phyloP scores from a whole-genome alignment of 2,113 vertebrate species.

The Mesembrinibis cayennensis region DNA sequence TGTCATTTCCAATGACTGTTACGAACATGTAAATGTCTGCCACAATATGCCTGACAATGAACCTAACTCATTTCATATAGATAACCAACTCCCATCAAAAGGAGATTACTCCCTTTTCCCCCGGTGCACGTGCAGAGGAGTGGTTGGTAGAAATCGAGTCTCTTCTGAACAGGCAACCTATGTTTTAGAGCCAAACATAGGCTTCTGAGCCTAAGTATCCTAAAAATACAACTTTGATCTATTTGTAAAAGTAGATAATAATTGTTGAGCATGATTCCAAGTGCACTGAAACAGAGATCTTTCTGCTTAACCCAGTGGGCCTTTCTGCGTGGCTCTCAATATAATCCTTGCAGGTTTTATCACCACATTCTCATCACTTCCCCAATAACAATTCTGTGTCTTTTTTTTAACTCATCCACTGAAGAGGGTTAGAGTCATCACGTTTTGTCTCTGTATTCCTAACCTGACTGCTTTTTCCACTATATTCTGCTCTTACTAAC shows the following conservation, averaged over 20 bases:
- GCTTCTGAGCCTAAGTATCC: not conserved
- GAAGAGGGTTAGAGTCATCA: not conserved
- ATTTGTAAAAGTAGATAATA: not conserved
- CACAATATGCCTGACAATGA: not conserved
- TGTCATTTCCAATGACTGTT: not conserved
- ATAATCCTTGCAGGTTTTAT: not conserved
- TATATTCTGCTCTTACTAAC: not conserved
- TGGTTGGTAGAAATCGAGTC: not conserved
- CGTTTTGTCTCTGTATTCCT: not conserved
- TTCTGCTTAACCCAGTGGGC: not conserved
- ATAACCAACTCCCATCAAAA: not conserved
- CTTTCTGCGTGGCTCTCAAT: not conserved
- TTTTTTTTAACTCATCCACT: not conserved
- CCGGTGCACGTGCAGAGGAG: accelerated
- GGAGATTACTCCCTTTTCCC: not conserved
- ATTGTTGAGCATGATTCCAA: not conserved
- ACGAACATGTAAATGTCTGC: not conserved
- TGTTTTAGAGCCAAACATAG: not conserved
- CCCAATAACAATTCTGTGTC: not conserved
- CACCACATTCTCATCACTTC: not conserved
- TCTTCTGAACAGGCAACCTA: not conserved
- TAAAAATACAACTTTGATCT: not conserved
- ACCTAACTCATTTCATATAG: not conserved
- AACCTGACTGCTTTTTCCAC: not conserved
- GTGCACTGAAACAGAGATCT: not conserved